Percentiles rank a stretch among this genome's conserved stretches.
phyloP scores from a whole-genome alignment of 2,113 vertebrate genomes.

The Ia io region DNA sequence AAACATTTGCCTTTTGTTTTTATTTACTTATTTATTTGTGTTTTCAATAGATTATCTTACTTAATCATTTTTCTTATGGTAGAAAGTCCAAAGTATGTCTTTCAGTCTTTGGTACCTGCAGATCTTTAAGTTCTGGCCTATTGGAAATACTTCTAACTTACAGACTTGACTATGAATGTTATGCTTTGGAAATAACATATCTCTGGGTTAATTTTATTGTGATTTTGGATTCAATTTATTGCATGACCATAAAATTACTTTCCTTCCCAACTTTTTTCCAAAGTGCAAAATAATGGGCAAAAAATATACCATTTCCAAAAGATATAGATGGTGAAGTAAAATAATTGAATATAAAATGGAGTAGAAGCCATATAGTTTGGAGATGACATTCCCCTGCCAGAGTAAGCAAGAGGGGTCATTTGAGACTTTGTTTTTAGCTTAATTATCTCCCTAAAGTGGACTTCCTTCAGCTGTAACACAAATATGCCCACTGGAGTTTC shows the following conservation, averaged over 20 bases:
- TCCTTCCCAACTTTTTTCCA: background rate
- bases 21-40: background rate
- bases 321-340: background rate
- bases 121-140: background rate
- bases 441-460: background rate
- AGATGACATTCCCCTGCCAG: background rate
- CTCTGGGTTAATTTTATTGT: background rate
- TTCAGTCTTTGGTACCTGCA: background rate
- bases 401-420: background rate
- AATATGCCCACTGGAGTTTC: background rate
- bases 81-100: background rate
- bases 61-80: constrained; percentile 10
- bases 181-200: background rate
- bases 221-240: background rate
- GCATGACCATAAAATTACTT: background rate
- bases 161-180: background rate
- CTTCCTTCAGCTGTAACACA: background rate
- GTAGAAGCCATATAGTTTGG: background rate
- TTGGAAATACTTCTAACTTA: background rate
- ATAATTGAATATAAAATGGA: background rate
- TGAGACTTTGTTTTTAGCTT: background rate
- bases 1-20: background rate
- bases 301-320: constrained; percentile 16
- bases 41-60: constrained; percentile 1
- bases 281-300: background rate